Base-by-base conservation (phyloP, 2,797 vertebrate genomes). In the Tokudaia muenninki region DNA sequence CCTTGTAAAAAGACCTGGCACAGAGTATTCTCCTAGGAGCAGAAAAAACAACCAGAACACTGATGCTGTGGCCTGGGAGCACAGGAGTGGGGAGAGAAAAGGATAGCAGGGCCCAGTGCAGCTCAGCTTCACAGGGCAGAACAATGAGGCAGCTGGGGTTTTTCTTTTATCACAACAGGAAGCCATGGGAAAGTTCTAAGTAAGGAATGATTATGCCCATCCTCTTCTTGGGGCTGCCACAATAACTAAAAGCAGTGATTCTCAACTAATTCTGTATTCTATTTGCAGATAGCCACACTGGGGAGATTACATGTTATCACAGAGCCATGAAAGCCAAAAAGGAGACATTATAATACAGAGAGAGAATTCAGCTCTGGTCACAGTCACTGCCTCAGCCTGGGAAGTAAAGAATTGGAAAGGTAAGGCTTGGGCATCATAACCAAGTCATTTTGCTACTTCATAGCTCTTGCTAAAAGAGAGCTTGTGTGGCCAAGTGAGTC, bases 361-460 rank as follows among this genome's bases (percentile, higher is more conserved):
- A 91, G 19, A 95, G 50, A 94, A 87, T 91, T 92, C 29, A 47
- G 17, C 41, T 47, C 41, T 2, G 82, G 41, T 96, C 92, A 70
- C 31, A 87, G 57, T 72, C 52, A 79, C 75, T 79, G 41, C 61
- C 70, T 86, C 0, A 0, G 88, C 82, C 44, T 83, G 34, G 78
- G 93, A 92, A 89, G 72, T 47, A 87, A 84, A 72, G 92, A 93
- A 91, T 87, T 0, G 79, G 50, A 78, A 94, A 96, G 96, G 79
- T 47, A 79, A 91, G 67, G 90, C 87, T 92, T 86, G 31, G 41
- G 59, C 1, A 3, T 65, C 26, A 78, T 70, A 92, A 90, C 83
- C 74, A 91, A 92, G 74, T 41, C 93, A 86, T 65, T 79, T 55
- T 65, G 77, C 31, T 84, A 57, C 41, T 94, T 95, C 94, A 79